Percentiles rank a stretch among this genome's conserved stretches.
phyloP scores from a whole-genome alignment of 2,888 invertebrate genomes.

The Harpagoxenus sublaevis region DNA sequence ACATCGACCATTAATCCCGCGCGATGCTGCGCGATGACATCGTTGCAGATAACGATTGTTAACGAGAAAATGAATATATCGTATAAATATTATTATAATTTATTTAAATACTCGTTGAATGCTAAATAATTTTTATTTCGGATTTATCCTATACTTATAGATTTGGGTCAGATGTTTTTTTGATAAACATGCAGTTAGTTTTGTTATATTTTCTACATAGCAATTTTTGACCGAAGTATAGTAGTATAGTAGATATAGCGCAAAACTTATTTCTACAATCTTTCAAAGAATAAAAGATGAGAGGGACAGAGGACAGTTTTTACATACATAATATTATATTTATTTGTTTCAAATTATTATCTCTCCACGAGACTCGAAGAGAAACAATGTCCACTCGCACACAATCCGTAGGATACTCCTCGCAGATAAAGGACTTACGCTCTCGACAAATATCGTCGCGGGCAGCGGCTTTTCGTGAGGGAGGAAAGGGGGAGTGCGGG shows the following conservation, averaged over 20 bases:
- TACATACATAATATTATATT: not conserved
- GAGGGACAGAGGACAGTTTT: not conserved
- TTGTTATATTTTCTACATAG: not conserved
- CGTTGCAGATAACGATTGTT: not conserved
- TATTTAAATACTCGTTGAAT: not conserved
- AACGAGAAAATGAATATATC: not conserved
- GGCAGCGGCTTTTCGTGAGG: slow-evolving; percentile 27
- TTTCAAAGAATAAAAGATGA: not conserved
- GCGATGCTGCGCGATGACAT: not conserved
- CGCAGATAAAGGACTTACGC: slow-evolving; percentile 26
- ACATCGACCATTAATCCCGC: slow-evolving; percentile 2
- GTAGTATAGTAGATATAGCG: too few species aligned
- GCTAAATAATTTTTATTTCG: not conserved
- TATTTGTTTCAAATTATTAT: not conserved
- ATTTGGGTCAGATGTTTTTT: not conserved
- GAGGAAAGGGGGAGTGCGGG: slow-evolving; percentile 1
- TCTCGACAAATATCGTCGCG: slow-evolving; percentile 43
- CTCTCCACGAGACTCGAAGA: not conserved
- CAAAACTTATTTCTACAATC: not conserved
- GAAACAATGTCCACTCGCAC: not conserved
- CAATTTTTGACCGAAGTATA: not conserved
- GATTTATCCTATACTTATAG: not conserved
- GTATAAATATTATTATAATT: not conserved
- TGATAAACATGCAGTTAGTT: not conserved
- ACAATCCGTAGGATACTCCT: not conserved